Percentiles rank a stretch among this genome's conserved stretches.
Evolutionary conservation across 2,888 invertebrate genomes (phyloP).

Genomic region (Drosophila macrospina): DNA sequence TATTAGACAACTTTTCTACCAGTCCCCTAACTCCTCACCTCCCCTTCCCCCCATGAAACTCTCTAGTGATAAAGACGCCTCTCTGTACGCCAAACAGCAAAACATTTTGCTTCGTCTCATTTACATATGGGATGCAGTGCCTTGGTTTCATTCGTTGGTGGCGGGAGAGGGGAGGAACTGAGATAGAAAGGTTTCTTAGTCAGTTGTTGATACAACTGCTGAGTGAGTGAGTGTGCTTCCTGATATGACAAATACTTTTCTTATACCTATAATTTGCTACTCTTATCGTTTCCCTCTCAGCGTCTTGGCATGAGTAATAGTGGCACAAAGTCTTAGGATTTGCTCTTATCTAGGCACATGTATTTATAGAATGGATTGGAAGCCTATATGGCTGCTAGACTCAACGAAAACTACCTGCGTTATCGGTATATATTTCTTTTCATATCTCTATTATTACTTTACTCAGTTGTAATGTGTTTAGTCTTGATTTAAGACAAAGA

Average conservation of each 20-base stretch:
- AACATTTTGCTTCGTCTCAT: constrained; percentile 61
- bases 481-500: no score
- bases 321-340: not conserved
- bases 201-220: constrained; percentile 8
- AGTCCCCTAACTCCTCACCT: no score
- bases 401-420: constrained; percentile 5
- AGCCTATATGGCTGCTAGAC: not conserved
- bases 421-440: not conserved
- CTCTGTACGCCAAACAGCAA: constrained; percentile 51
- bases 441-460: not conserved
- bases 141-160: not conserved
- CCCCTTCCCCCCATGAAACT: no score
- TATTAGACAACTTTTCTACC: constrained; percentile 71
- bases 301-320: not conserved
- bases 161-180: constrained; percentile 9
- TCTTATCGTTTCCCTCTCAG: not conserved
- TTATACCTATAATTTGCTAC: constrained; percentile 7
- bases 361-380: constrained; percentile 7
- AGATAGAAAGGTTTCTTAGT: constrained; percentile 30
- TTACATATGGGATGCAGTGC: constrained; percentile 56
- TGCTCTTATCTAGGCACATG: constrained; percentile 5
- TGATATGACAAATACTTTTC: constrained; percentile 13
- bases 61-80: constrained; percentile 66
- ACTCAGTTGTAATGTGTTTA: no score
- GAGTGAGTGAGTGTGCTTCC: not conserved